These are phyloP conservation scores for Apis mellifera DNA, from an alignment of 1,140 invertebrate genomes.

Conservation along the genomic window Amel_HAv3.1 CM009931.2:7928501-7929000, in stretches of 20 bases:
- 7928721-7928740: constrained; percentile 81
- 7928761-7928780: constrained; percentile 83
- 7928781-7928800: constrained; percentile 83
- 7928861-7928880: constrained; percentile 87
- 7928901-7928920: constrained; percentile 92
- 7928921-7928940: constrained; percentile 79
- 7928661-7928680: constrained; percentile 93
- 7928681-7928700: constrained; percentile 89
- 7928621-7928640: constrained; percentile 88
- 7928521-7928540: constrained; percentile 87
- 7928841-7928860: constrained; percentile 84
- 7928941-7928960: constrained; percentile 77
- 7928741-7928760: constrained; percentile 78
- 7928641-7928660: constrained; percentile 96
- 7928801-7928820: constrained; percentile 83
- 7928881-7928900: constrained; percentile 91
- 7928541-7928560: constrained; percentile 89
- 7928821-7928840: constrained; percentile 83
- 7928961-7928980: constrained; percentile 35
- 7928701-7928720: constrained; percentile 87
- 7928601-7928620: constrained; percentile 79
- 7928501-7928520: constrained; percentile 1
- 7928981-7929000: neutral
- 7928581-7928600: constrained; percentile 80
- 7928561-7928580: constrained; percentile 84